Evolutionary conservation across 2,888 invertebrate species (phyloP), one percentile per base, ranked within the genome.

Genomic region (Suillia variegata): DNA sequence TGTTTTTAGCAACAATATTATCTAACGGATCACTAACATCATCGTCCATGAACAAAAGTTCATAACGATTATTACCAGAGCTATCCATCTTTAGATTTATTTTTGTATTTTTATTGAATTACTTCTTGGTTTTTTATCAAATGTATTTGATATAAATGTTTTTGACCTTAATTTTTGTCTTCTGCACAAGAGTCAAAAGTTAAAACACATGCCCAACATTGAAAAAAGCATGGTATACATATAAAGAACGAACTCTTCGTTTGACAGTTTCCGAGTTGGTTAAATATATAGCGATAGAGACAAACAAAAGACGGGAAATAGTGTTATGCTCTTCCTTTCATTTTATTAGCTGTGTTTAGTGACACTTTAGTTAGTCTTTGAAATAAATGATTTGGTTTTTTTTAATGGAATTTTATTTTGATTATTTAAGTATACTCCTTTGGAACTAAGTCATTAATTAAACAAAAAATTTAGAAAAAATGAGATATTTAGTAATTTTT

Each of bases 21-120:
- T 81, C 82, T 79, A 81, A 79, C 75, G 81, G 80, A 75, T 80
- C 80, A 72, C 77, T 76, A 70, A 78, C 74, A 74, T 81, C 81
- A 70, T 81, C 81, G 75, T 81, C 81, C 80, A 81, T 80, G 78
- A 78, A 81, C 77, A 81, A 79, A 67, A 81, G 78, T 74, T 81
- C 81, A 76, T 81, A 81, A 72, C 81, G 81, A 78, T 81, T 81
- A 69, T 80, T 80, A 69, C 80, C 82, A 73, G 80, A 71, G 70
- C 77, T 78, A 73, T 81, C 81, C 81, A 81, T 81, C 62, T 66
- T 75, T 70, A 58, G 59, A 51, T 55, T 54, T 56, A 54, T 52
- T 60, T 61, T 60, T 64, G 52, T 59, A 47, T 59, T 61, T 38
- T 2, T 58, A 54, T 50, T 50, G 42, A n/a, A n/a, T n/a, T n/a